Conservation (phyloP, 1,140 invertebrate genomes). For the Lasioglossum baleicum region DNA sequence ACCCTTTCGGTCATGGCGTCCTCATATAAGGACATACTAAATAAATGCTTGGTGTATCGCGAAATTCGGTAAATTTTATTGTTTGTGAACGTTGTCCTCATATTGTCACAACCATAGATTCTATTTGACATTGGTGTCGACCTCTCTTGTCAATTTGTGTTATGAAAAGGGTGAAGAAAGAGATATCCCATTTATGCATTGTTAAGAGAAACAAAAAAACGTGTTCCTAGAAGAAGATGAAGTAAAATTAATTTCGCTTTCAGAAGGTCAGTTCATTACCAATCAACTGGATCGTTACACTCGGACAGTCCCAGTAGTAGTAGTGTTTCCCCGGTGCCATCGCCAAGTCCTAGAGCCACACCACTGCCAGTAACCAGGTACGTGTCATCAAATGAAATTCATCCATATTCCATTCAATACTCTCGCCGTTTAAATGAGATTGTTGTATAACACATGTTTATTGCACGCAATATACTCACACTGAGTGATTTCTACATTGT, state of each 20-base stretch:
- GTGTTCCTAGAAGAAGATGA: no score
- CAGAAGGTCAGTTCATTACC: constrained; percentile 89
- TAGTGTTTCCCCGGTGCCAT: constrained; percentile 90
- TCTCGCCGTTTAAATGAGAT: background rate
- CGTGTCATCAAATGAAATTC: constrained; percentile 13
- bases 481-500: background rate
- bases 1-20: no score
- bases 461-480: background rate
- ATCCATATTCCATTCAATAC: constrained; percentile 1
- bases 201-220: no score
- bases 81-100: no score
- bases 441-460: background rate
- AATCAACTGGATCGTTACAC: constrained; percentile 91
- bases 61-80: no score
- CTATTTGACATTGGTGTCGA: no score
- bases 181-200: no score
- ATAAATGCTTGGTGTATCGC: no score
- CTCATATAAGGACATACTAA: no score
- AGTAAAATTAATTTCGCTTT: constrained; percentile 48
- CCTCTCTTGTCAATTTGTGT: no score
- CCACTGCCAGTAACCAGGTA: constrained; percentile 81
- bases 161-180: background rate
- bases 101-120: no score
- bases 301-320: constrained; percentile 92
- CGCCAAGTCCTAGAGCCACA: constrained; percentile 88